phyloP scores from a whole-genome alignment of 2,888 invertebrate genomes.

The Selenia dentaria region DNA sequence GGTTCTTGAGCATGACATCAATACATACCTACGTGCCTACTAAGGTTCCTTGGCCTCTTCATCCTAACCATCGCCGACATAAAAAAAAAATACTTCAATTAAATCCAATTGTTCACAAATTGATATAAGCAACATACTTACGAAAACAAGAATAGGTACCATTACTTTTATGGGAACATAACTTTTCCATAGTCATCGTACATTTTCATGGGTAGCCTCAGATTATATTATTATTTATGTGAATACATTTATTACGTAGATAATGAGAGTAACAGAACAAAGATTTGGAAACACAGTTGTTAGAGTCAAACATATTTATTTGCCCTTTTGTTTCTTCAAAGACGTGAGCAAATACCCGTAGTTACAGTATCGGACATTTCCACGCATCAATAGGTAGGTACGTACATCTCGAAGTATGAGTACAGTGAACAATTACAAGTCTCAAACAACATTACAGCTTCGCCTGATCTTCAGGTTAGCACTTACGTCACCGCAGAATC shows the following conservation, averaged over 20 bases:
- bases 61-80: slow-evolving; percentile 36
- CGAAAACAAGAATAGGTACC: background rate
- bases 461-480: slow-evolving; percentile 27
- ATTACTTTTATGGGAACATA: too few species aligned
- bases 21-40: too few species aligned
- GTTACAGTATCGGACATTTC: background rate
- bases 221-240: too few species aligned
- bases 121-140: slow-evolving; percentile 36
- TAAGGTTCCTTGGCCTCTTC: slow-evolving; percentile 21
- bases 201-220: too few species aligned
- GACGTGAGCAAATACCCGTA: slow-evolving; percentile 2
- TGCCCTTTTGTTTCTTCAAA: slow-evolving; percentile 9
- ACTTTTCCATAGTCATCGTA: too few species aligned
- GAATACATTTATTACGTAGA: too few species aligned
- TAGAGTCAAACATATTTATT: background rate
- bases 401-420: background rate
- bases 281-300: slow-evolving; percentile 1
- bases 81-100: slow-evolving; percentile 43
- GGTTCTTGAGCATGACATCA: too few species aligned
- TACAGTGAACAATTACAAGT: slow-evolving; percentile 3
- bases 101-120: slow-evolving; percentile 50
- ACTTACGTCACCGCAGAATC: slow-evolving; percentile 31
- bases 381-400: background rate
- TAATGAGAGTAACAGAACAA: background rate
- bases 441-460: slow-evolving; percentile 13